Conservation (phyloP, 1,140 invertebrate species). For the Anastrepha obliqua region DNA sequence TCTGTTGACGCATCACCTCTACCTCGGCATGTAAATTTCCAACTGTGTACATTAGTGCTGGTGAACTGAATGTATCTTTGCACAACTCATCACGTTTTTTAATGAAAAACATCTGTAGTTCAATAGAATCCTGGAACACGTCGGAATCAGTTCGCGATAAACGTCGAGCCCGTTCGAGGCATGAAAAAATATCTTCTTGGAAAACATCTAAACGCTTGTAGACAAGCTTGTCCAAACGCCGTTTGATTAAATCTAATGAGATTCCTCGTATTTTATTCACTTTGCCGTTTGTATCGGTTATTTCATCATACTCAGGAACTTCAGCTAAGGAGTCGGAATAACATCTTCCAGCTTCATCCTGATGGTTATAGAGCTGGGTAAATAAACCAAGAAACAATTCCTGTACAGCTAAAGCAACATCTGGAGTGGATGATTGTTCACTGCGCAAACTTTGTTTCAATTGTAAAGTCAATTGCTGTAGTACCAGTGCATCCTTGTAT, state of each 20-base stretch:
- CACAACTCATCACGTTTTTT: constrained; percentile 85
- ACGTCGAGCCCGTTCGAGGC: constrained; percentile 91
- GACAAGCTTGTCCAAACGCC: constrained; percentile 88
- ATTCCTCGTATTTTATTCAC: constrained; percentile 82
- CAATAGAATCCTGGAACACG: constrained; percentile 95
- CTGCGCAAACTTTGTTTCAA: constrained; percentile 90
- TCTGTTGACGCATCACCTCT: constrained; percentile 85
- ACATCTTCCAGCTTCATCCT: constrained; percentile 96
- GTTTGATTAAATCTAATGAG: constrained; percentile 89
- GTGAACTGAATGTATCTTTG: constrained; percentile 87
- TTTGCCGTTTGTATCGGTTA: constrained; percentile 80
- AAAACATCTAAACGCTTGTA: constrained; percentile 95
- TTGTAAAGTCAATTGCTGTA: constrained; percentile 94
- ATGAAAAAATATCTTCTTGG: constrained; percentile 97
- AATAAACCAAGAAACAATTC: constrained; percentile 95
- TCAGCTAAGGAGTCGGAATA: constrained; percentile 97
- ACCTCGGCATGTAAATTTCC: constrained; percentile 84
- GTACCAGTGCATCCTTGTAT: constrained; percentile 96
- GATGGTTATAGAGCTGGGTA: constrained; percentile 94
- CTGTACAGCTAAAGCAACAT: constrained; percentile 91
- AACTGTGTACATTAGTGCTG: constrained; percentile 88
- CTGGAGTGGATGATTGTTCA: constrained; percentile 90
- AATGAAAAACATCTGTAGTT: constrained; percentile 95
- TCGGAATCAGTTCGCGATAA: constrained; percentile 93
- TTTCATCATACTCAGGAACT: constrained; percentile 90